Conservation (phyloP, 1,140 invertebrate species). For the Drosophila sturtevanti region DNA sequence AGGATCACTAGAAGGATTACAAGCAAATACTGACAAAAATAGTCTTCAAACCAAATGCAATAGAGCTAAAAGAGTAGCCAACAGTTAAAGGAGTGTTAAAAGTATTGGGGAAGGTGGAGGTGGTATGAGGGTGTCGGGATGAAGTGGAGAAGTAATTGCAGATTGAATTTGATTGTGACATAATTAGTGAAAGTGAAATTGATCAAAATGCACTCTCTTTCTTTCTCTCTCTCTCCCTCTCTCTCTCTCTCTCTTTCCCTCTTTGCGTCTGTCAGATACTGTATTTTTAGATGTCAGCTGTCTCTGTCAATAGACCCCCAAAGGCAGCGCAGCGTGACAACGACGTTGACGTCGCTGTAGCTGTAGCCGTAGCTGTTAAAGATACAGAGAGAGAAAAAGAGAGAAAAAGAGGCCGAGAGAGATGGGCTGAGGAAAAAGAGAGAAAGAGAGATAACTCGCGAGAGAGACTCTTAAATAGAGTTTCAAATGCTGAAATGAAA, state of each 20-base stretch:
- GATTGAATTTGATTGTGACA: conserved; percentile 61
- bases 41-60: no score
- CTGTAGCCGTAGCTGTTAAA: conserved; percentile 5
- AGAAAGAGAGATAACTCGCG: background rate
- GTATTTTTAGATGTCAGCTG: conserved; percentile 28
- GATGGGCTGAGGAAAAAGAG: background rate
- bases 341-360: conserved; percentile 22
- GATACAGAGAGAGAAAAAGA: background rate
- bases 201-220: conserved; percentile 34
- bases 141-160: background rate
- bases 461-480: conserved; percentile 17
- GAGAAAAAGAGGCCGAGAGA: background rate
- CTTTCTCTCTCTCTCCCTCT: background rate
- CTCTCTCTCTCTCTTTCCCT: background rate
- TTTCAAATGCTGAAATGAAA: conserved; percentile 59
- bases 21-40: no score
- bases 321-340: conserved; percentile 51
- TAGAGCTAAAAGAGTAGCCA: background rate
- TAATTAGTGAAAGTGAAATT: conserved; percentile 80
- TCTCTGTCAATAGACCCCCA: conserved; percentile 35
- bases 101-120: background rate
- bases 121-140: background rate
- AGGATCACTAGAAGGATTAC: background rate
- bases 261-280: background rate
- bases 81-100: background rate